phyloP scores from a whole-genome alignment of 2,888 invertebrate species.

The Andrena hattorfiana region DNA sequence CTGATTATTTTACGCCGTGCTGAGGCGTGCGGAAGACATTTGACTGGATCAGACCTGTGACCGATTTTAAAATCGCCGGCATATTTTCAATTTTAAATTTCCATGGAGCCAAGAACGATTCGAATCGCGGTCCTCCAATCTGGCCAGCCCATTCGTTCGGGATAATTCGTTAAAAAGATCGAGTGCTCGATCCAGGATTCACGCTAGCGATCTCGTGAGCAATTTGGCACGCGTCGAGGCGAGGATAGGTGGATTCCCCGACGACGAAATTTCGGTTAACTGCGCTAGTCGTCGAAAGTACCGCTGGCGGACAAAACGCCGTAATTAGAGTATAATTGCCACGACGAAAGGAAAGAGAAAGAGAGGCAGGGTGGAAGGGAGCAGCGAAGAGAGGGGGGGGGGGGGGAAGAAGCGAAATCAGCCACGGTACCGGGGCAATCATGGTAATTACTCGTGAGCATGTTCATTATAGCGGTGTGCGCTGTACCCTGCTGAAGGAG shows the following conservation, averaged over 20 bases:
- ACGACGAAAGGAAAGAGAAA: conserved; percentile 50
- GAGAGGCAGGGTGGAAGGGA: conserved; percentile 12
- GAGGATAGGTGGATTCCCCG: conserved; percentile 31
- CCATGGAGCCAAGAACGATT: not conserved
- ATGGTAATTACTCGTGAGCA: conserved; percentile 81
- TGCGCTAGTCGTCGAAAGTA: conserved; percentile 62
- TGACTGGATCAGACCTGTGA: no score
- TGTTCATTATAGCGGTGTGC: conserved; percentile 74
- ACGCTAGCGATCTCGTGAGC: conserved; percentile 2
- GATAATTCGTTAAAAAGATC: not conserved
- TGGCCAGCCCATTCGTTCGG: not conserved
- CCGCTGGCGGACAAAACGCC: conserved; percentile 67
- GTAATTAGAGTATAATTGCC: conserved; percentile 81
- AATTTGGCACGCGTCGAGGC: conserved; percentile 46
- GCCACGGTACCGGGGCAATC: conserved; percentile 76
- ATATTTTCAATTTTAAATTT: not conserved
- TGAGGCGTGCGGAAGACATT: no score
- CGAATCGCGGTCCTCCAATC: no score
- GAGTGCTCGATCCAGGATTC: not conserved
- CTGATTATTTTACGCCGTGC: no score
- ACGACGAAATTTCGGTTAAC: conserved; percentile 67
- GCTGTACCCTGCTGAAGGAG: conserved; percentile 48
- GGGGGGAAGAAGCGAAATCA: conserved; percentile 65
- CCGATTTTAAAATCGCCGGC: no score
- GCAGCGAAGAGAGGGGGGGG: not conserved